Percentiles rank a stretch among this genome's conserved stretches.
These are phyloP conservation scores for Cryptus viduatorius DNA, from an alignment of 2,888 invertebrate genomes.

Conservation along the genomic window DNA sequence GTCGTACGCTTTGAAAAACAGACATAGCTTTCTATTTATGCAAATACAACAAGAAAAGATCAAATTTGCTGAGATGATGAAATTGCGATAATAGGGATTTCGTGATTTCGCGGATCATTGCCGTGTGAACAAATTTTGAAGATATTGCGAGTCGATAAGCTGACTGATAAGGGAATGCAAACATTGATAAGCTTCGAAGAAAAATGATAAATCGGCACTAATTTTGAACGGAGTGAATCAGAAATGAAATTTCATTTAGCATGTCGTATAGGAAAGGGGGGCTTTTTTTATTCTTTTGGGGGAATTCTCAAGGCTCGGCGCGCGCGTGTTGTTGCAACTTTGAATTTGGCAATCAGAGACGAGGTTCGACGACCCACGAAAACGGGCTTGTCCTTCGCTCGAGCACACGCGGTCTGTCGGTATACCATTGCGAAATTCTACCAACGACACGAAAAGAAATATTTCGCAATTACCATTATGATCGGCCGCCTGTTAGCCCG, in stretches of 20 bases:
- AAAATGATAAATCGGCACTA: slow-evolving; percentile 25
- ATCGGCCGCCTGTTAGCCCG: slow-evolving; percentile 34
- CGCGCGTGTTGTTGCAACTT: slow-evolving; percentile 55
- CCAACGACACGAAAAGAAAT: slow-evolving; percentile 39
- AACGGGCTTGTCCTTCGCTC: slow-evolving; percentile 63
- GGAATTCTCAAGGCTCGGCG: not conserved
- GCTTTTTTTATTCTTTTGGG: not conserved
- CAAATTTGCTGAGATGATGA: slow-evolving; percentile 23
- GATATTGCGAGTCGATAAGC: slow-evolving; percentile 22
- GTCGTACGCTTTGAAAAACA: slow-evolving; percentile 28
- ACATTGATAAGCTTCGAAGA: slow-evolving; percentile 19
- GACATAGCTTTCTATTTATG: slow-evolving; percentile 33
- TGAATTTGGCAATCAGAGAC: slow-evolving; percentile 63
- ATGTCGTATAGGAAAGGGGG: not conserved
- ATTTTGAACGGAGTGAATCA: slow-evolving; percentile 49
- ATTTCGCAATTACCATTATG: slow-evolving; percentile 66
- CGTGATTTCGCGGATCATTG: slow-evolving; percentile 10
- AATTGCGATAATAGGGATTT: slow-evolving; percentile 14
- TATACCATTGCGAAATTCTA: slow-evolving; percentile 60
- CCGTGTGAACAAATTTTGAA: not conserved
- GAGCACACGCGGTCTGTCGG: slow-evolving; percentile 20
- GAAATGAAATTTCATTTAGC: slow-evolving; percentile 2
- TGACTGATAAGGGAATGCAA: slow-evolving; percentile 14
- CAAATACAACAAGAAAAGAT: not conserved
- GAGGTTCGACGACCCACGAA: slow-evolving; percentile 68